A percentile compares a stretch with the other conserved stretches of the same genome.
phyloP scores from a whole-genome alignment of 1,140 invertebrate species.

The Matsumurasca onukii region DNA sequence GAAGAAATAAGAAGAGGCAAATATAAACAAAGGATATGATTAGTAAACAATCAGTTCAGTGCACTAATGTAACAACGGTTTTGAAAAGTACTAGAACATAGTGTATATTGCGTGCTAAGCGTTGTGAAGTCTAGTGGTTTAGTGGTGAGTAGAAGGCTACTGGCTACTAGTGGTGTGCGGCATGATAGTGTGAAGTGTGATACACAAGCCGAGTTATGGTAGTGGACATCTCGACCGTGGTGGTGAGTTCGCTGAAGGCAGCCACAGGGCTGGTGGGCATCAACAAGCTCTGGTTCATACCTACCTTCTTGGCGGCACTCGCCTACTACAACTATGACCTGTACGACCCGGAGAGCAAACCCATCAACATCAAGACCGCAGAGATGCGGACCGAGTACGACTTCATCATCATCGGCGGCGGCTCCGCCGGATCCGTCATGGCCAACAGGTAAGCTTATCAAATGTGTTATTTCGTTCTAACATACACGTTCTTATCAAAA shows the following conservation, averaged over 20 bases:
- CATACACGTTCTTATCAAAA: too few relatives aligned
- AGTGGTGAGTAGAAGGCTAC: too few relatives aligned
- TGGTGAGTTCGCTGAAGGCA: conserved; percentile 61
- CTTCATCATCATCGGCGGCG: conserved; percentile 77
- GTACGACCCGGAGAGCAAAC: conserved; percentile 80
- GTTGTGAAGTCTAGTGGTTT: too few relatives aligned
- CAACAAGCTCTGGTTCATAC: conserved; percentile 71
- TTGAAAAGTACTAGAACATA: too few relatives aligned
- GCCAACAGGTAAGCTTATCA: conserved; percentile 55
- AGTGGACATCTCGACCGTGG: conserved; percentile 38
- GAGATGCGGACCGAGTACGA: conserved; percentile 69
- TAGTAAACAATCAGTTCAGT: too few relatives aligned
- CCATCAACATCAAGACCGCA: conserved; percentile 61
- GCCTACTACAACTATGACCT: conserved; percentile 85
- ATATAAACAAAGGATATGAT: too few relatives aligned
- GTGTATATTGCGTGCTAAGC: too few relatives aligned
- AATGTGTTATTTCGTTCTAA: too few relatives aligned
- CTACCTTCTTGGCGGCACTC: conserved; percentile 72
- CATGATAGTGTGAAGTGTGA: conserved; percentile 4
- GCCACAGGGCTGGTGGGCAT: conserved; percentile 66
- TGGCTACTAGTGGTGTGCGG: too few relatives aligned
- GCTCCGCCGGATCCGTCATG: conserved; percentile 84
- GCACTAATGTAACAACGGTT: too few relatives aligned
- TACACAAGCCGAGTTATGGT: conserved; percentile 24
- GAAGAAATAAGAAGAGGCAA: too few relatives aligned